A percentile compares a stretch with the other conserved stretches of the same genome.
Conservation (phyloP, 2,797 vertebrate species). For the Crenichthys baileyi region DNA sequence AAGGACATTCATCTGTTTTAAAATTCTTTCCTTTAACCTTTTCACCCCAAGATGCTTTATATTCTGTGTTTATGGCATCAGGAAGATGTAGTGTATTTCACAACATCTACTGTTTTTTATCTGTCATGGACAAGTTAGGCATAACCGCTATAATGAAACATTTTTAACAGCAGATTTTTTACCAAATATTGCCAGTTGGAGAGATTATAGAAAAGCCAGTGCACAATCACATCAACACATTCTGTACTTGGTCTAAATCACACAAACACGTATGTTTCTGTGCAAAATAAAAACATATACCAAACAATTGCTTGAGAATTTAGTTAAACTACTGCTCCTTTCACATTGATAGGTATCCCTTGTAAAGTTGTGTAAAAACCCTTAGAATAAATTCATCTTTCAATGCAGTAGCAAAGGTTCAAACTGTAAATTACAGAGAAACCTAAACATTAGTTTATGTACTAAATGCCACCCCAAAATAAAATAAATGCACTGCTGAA, state of each 20-base stretch:
- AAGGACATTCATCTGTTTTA: conserved; percentile 4
- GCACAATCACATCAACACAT: background rate
- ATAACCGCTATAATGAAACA: background rate
- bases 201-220: background rate
- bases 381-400: background rate
- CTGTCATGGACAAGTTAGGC: background rate
- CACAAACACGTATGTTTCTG: background rate
- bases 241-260: background rate
- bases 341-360: background rate
- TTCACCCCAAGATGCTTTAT: conserved; percentile 1
- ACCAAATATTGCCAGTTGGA: background rate
- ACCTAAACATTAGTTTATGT: no score
- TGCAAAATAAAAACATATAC: background rate
- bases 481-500: no score
- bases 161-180: background rate
- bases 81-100: background rate
- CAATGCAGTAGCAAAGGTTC: no score
- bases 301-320: background rate
- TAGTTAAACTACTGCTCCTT: background rate
- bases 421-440: no score
- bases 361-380: background rate
- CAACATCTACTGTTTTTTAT: background rate
- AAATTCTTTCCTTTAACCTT: conserved; percentile 15
- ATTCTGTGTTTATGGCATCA: background rate
- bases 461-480: no score